phyloP scores from a whole-genome alignment of 2,888 invertebrate genomes.

The Plemyria rubiginata region DNA sequence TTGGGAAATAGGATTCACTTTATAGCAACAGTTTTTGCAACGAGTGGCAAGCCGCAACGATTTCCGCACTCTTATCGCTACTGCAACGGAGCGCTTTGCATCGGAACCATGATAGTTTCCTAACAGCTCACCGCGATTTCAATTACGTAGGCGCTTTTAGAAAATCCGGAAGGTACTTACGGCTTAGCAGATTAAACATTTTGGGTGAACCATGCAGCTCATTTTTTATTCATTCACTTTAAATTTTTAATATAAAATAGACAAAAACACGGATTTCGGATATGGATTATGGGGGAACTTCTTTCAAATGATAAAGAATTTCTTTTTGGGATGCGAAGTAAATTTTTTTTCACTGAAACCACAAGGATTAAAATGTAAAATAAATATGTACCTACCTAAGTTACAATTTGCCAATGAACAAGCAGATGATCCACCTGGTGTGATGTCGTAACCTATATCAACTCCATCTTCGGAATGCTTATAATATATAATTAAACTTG shows the following conservation, averaged over 20 bases:
- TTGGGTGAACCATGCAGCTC: background rate
- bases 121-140: slow-evolving; percentile 48
- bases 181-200: background rate
- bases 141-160: slow-evolving; percentile 44
- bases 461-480: no score
- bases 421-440: no score
- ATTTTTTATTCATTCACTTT: background rate
- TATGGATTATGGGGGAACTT: background rate
- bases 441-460: no score
- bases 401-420: no score
- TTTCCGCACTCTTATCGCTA: slow-evolving; percentile 49
- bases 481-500: no score
- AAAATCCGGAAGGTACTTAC: background rate
- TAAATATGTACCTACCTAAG: no score
- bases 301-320: background rate
- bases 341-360: no score
- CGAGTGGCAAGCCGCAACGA: slow-evolving; percentile 22
- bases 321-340: no score
- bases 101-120: slow-evolving; percentile 53
- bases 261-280: background rate
- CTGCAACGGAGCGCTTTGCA: slow-evolving; percentile 46
- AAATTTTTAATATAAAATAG: background rate
- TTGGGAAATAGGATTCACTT: slow-evolving; percentile 24
- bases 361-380: no score
- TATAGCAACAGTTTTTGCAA: slow-evolving; percentile 28